Conservation (phyloP, 2,113 vertebrate species). For the Cavia porcellus region DNA sequence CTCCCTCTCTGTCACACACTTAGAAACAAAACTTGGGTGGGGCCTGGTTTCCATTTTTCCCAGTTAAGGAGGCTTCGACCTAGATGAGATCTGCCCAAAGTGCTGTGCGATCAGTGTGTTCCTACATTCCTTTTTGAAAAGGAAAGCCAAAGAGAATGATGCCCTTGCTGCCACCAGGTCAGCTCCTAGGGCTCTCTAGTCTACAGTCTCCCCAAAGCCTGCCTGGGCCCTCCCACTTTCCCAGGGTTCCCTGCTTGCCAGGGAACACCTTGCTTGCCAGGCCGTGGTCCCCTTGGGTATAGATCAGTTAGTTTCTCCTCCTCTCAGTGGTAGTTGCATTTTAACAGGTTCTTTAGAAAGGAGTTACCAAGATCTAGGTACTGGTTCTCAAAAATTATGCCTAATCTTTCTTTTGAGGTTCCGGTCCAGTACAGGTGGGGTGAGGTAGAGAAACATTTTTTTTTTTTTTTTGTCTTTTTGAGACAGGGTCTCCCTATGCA, state of each 20-base stretch:
- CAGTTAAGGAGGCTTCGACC: not conserved
- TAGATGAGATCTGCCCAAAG: not conserved
- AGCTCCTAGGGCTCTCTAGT: not conserved
- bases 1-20: not conserved
- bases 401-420: not conserved
- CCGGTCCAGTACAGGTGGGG: not conserved
- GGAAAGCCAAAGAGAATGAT: not conserved
- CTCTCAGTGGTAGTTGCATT: not conserved
- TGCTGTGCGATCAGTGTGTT: rapidly evolving
- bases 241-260: not conserved
- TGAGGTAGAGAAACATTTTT: not conserved
- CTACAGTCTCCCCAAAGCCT: too few species aligned
- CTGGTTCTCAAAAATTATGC: not conserved
- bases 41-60: not conserved
- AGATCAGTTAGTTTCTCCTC: not conserved
- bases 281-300: not conserved
- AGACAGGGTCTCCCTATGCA: too few species aligned
- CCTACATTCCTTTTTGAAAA: not conserved
- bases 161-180: not conserved
- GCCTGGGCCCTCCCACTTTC: not conserved
- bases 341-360: not conserved
- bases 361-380: not conserved
- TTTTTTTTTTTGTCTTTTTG: too few species aligned
- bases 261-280: not conserved
- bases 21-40: not conserved